A percentile compares a stretch with the other conserved stretches of the same genome.
Evolutionary conservation across 2,113 vertebrate genomes (phyloP).

Genomic region (Alaudala cheleensis): DNA sequence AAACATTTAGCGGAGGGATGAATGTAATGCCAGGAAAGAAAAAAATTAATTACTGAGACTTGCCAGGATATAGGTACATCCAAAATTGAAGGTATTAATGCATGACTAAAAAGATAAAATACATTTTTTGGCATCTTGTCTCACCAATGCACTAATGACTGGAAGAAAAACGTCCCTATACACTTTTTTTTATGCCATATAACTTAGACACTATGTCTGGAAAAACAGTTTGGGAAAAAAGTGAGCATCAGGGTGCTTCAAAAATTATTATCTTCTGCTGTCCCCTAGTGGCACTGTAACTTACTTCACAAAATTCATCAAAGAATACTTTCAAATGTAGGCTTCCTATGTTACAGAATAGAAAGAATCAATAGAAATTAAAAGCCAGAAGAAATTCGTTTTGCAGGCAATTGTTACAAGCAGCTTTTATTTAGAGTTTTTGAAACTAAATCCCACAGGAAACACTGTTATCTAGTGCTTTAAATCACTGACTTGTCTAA

Average conservation of each 20-base stretch:
- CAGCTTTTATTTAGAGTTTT: background rate
- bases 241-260: background rate
- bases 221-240: background rate
- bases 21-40: background rate
- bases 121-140: background rate
- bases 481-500: background rate
- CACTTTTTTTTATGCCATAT: background rate
- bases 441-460: background rate
- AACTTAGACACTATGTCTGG: background rate
- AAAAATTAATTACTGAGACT: background rate
- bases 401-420: background rate
- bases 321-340: background rate
- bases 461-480: background rate
- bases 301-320: background rate
- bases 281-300: conserved; percentile 69
- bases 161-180: background rate
- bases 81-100: background rate
- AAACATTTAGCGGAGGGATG: background rate
- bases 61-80: background rate
- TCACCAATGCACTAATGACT: background rate
- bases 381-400: background rate
- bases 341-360: background rate
- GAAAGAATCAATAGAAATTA: background rate
- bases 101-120: background rate
- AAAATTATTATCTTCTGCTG: conserved; percentile 65